Base-by-base conservation (phyloP, 2,888 invertebrate species). In the Drosophila macrospina region DNA sequence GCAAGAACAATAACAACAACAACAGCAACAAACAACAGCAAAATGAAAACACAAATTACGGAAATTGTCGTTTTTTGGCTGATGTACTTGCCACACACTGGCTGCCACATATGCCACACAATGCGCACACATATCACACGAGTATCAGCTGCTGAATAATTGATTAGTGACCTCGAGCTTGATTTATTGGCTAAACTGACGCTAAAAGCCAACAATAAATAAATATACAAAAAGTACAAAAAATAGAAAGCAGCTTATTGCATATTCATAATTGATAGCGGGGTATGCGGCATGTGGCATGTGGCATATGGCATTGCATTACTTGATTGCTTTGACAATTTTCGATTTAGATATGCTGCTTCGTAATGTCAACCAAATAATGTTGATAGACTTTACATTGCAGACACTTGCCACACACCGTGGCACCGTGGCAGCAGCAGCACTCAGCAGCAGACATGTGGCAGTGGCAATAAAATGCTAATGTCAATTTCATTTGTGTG, bases 91-190 rank as follows among this genome's bases (percentile, higher is more conserved):
- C 32, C 39, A 39, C 42, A 44, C 15, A 37, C 34, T 20, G 0
- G 13, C 47, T 10, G 20, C 10, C 7, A 55, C 16, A 37, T n/a
- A 8, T 34, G 34, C 16, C 36, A 13, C 45, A 55, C 41, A 20
- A 4, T 3, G 20, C 20, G 20, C 20, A 20, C 37, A 16, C 10
- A 28, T 30, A 28, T 5, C 16, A 45, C 32, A 60, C 28, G 39
- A 60, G 57, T 59, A 67, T 68, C 62, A 75, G 56, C 54, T 52
- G 16, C 44, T 82, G 48, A 84, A 84, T 85, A 85, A 84, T 82
- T 84, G 80, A 83, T 78, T 68, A 34, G 52, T 74, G 85, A 67
- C 82, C 82, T 80, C 76, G 78, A 74, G 80, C 74, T 77, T 74
- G 78, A 79, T 74, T 82, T 82, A 82, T 82, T 81, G 81, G 74